phyloP scores from a whole-genome alignment of 2,113 vertebrate genomes.

The Hylia prasina region DNA sequence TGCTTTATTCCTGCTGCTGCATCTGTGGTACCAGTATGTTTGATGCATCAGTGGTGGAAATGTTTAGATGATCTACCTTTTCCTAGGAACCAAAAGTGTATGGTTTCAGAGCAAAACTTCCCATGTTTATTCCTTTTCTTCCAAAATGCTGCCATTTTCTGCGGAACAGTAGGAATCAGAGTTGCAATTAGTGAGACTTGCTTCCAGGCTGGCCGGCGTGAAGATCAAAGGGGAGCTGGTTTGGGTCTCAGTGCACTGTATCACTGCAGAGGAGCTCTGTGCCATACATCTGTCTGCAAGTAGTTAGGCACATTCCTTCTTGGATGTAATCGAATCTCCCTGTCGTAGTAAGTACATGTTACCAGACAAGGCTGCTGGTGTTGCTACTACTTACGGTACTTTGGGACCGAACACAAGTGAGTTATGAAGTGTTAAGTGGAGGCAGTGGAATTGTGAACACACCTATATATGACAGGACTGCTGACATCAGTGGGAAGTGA shows the following conservation, averaged over 20 bases:
- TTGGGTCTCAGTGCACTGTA: not conserved
- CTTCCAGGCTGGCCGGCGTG: not conserved
- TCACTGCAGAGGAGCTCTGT: not conserved
- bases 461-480: slow-evolving; percentile 37
- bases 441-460: slow-evolving; percentile 45
- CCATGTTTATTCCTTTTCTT: not conserved
- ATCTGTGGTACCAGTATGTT: not conserved
- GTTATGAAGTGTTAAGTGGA: slow-evolving; percentile 54
- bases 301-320: slow-evolving; percentile 56
- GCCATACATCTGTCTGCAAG: slow-evolving; percentile 62
- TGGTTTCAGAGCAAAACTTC: not conserved
- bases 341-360: slow-evolving; percentile 41
- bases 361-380: slow-evolving; percentile 39
- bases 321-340: slow-evolving; percentile 53
- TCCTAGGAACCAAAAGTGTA: not conserved
- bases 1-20: not conserved
- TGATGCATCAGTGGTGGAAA: not conserved
- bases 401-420: slow-evolving; percentile 15
- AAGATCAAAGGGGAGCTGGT: not conserved
- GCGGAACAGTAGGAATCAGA: not conserved
- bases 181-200: not conserved
- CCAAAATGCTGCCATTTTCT: not conserved
- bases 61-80: not conserved
- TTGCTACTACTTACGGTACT: slow-evolving; percentile 12
- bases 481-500: slow-evolving; percentile 60